Base-by-base conservation (phyloP, 1,140 invertebrate species). In the Pseudomyrmex dendroicus region DNA sequence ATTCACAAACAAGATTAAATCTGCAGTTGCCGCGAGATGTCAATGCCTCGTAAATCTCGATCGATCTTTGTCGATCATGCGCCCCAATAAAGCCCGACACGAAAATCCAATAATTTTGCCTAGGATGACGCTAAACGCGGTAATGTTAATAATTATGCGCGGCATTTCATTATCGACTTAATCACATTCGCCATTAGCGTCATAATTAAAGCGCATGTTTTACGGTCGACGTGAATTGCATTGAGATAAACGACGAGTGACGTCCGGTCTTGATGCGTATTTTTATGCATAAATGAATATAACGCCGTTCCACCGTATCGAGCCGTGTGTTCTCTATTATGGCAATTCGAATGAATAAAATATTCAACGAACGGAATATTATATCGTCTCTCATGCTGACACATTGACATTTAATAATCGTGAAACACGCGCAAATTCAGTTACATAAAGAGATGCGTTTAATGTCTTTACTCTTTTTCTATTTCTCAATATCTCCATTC, bases 151-250 rank as follows among this genome's bases (percentile, higher is more conserved):
- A 77, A 77, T 77, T 77, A 77, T 54, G 48, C 63, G 8, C 25
- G 25, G 54, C 62, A 66, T 77, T 77, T 67, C 62, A 25, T 77
- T 67, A 67, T 77, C 73, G 73, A 77, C 48, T 77, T 77, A 77
- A 77, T 77, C 48, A 54, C 48, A 66, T 73, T 73, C 35, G 57
- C 57, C 22, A 66, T 77, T 77, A 67, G 12, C 62, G 50, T 66
- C 25, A 67, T 67, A 77, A 77, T 77, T 77, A 77, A 73, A 73
- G 17, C 12, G 56, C 44, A 76, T 64, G 62, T 77, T 77, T 77
- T 66, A 77, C 15, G 61, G n/a, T 54, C 62, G 48, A 66, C 3
- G 46, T 48, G 35, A 66, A 66, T 66, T n/a, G 63, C 63, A 46
- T 46, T 62, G 25, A 67, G 62, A 54, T 44, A 9, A 12, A 56